Evolutionary conservation across 1,140 invertebrate species (phyloP).

Genomic region (Polyergus mexicanus): DNA sequence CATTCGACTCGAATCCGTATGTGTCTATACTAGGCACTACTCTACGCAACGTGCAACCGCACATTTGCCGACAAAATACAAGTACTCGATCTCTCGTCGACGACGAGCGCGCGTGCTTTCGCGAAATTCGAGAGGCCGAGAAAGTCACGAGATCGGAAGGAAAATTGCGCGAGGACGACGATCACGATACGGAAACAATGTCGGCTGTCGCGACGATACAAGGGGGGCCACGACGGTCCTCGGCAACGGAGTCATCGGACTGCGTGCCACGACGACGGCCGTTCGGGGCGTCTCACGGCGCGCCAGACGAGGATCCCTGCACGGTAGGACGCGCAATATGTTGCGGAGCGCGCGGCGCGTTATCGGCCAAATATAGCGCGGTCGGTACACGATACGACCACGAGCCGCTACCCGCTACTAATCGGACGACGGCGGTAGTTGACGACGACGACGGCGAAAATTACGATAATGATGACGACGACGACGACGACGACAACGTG

Average conservation of each 20-base stretch:
- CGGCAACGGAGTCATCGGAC: conserved; percentile 1
- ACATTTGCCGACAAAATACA: not conserved
- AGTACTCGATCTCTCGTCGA: not conserved
- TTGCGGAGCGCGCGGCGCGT: conserved; percentile 75
- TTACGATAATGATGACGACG: not conserved
- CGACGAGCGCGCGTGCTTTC: not conserved
- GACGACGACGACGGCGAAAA: not conserved
- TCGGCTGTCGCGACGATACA: not conserved
- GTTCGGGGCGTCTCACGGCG: conserved; percentile 67
- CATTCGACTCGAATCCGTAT: not conserved
- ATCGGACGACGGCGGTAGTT: not conserved
- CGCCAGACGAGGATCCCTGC: conserved; percentile 77
- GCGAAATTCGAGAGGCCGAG: not conserved
- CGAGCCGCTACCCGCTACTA: not conserved
- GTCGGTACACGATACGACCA: conserved; percentile 28
- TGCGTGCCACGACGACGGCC: conserved; percentile 48
- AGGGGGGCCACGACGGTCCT: not conserved
- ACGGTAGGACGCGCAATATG: conserved; percentile 84
- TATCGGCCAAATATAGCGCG: conserved; percentile 86
- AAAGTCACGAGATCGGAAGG: not conserved
- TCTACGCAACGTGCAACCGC: not conserved
- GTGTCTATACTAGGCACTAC: not conserved
- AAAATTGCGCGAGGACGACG: not conserved
- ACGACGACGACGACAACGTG: conserved; percentile 4
- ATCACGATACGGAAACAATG: not conserved